Conservation (phyloP, 2,797 vertebrate species). For the Onychomys leucogaster region DNA sequence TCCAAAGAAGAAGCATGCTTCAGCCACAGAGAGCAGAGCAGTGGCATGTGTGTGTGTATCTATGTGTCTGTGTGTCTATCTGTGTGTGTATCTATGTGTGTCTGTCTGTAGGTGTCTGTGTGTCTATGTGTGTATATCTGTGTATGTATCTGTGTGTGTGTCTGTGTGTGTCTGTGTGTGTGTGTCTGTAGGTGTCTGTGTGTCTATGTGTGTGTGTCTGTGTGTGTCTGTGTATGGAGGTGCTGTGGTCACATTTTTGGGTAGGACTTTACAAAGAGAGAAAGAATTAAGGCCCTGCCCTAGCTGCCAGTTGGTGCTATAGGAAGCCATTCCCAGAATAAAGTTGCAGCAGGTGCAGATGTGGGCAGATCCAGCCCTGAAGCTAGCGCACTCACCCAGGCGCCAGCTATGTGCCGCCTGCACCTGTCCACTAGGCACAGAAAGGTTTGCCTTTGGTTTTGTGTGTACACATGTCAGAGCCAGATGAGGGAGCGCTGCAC, state of each 20-base stretch:
- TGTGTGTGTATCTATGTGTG: background rate
- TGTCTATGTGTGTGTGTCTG: background rate
- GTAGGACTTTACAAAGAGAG: constrained; percentile 71
- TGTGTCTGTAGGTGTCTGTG: too few relatives aligned
- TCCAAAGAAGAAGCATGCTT: background rate
- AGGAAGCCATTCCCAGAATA: constrained; percentile 62
- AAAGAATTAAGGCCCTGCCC: constrained; percentile 53
- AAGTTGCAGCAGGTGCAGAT: background rate
- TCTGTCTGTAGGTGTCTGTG: background rate
- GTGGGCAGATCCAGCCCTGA: constrained; percentile 14
- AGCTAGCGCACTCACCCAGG: rapidly evolving
- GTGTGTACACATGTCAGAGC: background rate
- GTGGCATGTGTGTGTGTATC: background rate
- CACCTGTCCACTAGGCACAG: background rate
- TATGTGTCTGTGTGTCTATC: too few relatives aligned
- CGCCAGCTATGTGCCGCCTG: background rate
- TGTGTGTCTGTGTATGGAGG: background rate
- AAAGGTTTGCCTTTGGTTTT: background rate
- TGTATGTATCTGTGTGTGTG: background rate
- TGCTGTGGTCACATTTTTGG: constrained; percentile 68
- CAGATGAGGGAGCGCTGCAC: background rate
- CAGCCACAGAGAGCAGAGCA: constrained; percentile 32
- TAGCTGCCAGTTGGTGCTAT: constrained; percentile 53
- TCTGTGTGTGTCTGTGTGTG: too few relatives aligned
- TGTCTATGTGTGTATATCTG: background rate